Conservation (phyloP, 2,797 vertebrate genomes). For the Balearica regulorum region DNA sequence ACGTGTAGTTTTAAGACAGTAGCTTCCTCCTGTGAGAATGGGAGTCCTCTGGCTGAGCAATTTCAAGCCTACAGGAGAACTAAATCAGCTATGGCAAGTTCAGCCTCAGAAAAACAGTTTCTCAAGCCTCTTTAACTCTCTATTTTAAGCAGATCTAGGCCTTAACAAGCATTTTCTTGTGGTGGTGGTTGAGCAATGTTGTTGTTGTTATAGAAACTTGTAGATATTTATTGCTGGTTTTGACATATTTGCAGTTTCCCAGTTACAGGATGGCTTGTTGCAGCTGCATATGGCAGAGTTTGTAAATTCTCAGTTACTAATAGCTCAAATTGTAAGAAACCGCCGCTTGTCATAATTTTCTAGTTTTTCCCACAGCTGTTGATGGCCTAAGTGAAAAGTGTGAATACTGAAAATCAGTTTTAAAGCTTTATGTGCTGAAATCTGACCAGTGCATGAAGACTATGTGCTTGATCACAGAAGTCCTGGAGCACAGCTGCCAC, state of each 20-base stretch:
- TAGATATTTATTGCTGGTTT: not conserved
- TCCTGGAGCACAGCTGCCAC: not conserved
- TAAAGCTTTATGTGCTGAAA: not conserved
- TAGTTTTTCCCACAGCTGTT: not conserved
- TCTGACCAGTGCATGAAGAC: not conserved
- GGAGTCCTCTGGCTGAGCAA: not conserved
- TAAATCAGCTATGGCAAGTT: not conserved
- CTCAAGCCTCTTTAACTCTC: not conserved
- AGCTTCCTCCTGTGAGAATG: not conserved
- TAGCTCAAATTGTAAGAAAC: not conserved
- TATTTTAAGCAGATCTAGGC: not conserved
- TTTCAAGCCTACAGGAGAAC: not conserved
- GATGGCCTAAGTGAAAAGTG: not conserved
- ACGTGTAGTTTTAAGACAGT: not conserved
- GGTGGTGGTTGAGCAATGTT: not conserved
- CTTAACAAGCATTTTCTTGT: not conserved
- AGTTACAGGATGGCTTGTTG: not conserved
- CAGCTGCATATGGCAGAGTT: not conserved
- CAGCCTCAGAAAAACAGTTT: not conserved
- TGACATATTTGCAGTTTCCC: not conserved
- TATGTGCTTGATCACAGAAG: not conserved
- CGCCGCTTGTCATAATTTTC: not conserved
- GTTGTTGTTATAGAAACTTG: slow-evolving; percentile 17
- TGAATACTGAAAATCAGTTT: not conserved
- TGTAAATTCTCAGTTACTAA: not conserved